phyloP scores from a whole-genome alignment of 1,140 invertebrate genomes.

The Hycleus phaleratus region DNA sequence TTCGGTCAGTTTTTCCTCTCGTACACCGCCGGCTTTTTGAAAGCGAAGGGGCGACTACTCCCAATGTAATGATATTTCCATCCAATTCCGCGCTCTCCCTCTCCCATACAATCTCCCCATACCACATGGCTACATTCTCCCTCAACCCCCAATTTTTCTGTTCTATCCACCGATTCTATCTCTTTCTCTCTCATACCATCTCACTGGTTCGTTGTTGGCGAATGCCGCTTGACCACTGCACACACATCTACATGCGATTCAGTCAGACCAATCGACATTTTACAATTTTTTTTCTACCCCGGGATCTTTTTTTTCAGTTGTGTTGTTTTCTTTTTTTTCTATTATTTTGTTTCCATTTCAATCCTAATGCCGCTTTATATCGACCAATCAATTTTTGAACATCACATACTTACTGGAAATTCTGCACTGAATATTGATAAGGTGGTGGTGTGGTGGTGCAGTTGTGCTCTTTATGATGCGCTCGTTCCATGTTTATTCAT shows the following conservation, averaged over 20 bases:
- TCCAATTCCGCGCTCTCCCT: slow-evolving; percentile 27
- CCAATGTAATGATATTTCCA: slow-evolving; percentile 41
- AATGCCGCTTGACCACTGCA: neutral
- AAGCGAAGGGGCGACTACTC: slow-evolving; percentile 28
- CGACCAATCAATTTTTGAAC: slow-evolving; percentile 29
- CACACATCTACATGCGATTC: slow-evolving; percentile 21
- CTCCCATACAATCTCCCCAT: neutral
- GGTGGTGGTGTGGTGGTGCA: neutral
- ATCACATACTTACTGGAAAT: slow-evolving; percentile 14
- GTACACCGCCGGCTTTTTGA: slow-evolving; percentile 12
- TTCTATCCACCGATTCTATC: neutral
- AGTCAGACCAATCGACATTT: slow-evolving; percentile 31
- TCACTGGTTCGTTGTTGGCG: neutral
- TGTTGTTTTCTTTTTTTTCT: neutral
- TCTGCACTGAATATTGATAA: slow-evolving; percentile 11
- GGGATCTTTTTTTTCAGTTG: slow-evolving; percentile 4
- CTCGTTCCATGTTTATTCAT: too few species aligned
- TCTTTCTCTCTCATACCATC: neutral
- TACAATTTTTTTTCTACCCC: slow-evolving; percentile 26
- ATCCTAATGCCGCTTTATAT: slow-evolving; percentile 28
- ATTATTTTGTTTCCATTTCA: neutral
- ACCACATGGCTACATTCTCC: neutral
- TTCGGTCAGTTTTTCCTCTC: slow-evolving; percentile 34
- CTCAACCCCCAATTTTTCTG: slow-evolving; percentile 1
- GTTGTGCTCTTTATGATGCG: too few species aligned